Conservation (phyloP, 1,140 invertebrate genomes). For the Trichonephila clavata region DNA sequence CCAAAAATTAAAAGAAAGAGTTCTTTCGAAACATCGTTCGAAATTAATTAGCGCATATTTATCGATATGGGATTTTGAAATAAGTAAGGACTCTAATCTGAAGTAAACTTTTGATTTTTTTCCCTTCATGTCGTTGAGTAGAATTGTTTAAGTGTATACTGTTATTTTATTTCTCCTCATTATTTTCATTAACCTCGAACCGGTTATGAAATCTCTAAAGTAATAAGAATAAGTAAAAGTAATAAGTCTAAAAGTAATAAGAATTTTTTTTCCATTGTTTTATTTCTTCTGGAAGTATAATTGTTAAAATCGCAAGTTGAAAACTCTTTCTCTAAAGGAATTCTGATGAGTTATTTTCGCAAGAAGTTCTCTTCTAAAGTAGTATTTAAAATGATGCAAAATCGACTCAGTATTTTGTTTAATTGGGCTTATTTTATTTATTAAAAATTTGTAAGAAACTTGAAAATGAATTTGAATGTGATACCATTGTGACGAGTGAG, state of each 20-base stretch:
- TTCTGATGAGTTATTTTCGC: no score
- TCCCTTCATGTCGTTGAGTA: not conserved
- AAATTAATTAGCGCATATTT: not conserved
- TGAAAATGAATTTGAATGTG: no score
- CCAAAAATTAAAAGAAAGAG: not conserved
- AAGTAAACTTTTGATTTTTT: not conserved
- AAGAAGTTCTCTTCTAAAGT: no score
- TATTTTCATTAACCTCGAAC: not conserved
- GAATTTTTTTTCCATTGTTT: not conserved
- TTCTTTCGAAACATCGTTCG: not conserved
- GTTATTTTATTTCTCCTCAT: not conserved
- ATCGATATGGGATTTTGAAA: not conserved
- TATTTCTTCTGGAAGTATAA: not conserved
- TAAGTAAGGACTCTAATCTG: not conserved
- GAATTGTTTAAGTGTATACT: not conserved
- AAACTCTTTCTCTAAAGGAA: no score
- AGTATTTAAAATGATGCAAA: no score
- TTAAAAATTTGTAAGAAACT: no score
- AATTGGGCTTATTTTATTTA: no score
- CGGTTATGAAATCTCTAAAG: not conserved
- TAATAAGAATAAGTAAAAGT: no score
- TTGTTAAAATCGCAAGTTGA: no score
- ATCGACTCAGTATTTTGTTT: no score
- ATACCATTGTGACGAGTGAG: no score
- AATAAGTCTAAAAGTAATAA: not conserved